Evolutionary conservation across 2,888 invertebrate genomes (phyloP), one percentile per base, ranked within the genome.

Genomic region (Apotomis turbidana): DNA sequence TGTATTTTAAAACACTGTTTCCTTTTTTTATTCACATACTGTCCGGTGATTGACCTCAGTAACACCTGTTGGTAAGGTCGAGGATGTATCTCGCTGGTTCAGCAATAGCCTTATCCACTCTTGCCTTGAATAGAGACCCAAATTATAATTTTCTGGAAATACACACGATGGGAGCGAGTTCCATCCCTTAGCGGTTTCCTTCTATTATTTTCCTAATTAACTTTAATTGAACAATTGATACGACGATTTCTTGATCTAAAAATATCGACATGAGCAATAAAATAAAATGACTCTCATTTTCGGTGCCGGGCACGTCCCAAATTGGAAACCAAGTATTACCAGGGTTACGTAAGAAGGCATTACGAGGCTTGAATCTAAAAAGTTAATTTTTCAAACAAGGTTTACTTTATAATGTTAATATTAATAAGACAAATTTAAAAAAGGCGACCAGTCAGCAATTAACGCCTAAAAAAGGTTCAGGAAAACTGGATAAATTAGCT

Each of bases 251-350:
- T n/a, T n/a, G 68, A 54, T 60, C 60, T 54, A 60, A 44, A 60
- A 60, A 68, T 54, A n/a, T 36, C 52, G 41, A 59, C 41, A 10
- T 46, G 62, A 54, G 49, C 67, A 71, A 71, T 71, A 71, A 71
- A 71, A 61, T 67, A 49, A 49, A 67, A 67, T 71, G 71, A 71
- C 67, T 71, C 49, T 71, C 71, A 67, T 71, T 71, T 71, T 71
- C 52, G 66, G 49, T 46, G 46, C 36, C 15, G 38, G 13, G 55
- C 71, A 61, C 71, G 71, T 55, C 55, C 61, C 71, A 10, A n/a
- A 61, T 66, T 66, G 64, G 15, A 66, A 71, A 66, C 59, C 15
- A 38, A 49, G 61, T 54, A 15, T 59, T 60, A 71, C 54, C 44
- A 54, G 38, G 0, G 13, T 70, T 71, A 59, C 66, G 70, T 60